Conservation (phyloP, 2,113 vertebrate genomes). For the Peromyscus polionotus region DNA sequence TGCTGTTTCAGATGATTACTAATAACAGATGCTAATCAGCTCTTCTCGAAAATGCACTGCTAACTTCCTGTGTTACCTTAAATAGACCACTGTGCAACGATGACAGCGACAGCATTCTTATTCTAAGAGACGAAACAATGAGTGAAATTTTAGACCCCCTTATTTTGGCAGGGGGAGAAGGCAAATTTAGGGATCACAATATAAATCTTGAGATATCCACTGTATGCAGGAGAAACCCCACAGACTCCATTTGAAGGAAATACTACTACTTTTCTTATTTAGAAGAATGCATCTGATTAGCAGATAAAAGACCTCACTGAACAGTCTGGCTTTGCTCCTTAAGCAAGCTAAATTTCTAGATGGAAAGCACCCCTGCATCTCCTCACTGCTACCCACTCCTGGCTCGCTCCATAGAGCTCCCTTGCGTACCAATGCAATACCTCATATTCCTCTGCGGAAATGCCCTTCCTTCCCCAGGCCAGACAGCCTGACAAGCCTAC, state of each 20-base stretch:
- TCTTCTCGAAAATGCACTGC: conserved; percentile 87
- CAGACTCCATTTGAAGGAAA: conserved; percentile 56
- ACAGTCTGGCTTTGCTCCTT: conserved; percentile 3
- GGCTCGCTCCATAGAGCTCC: neutral
- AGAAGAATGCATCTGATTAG: conserved; percentile 69
- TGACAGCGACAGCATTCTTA: conserved; percentile 65
- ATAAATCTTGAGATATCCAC: conserved; percentile 19
- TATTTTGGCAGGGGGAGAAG: conserved; percentile 73
- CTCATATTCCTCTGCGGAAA: conserved; percentile 8
- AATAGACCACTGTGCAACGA: conserved; percentile 84
- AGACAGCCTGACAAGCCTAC: neutral
- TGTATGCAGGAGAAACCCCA: conserved; percentile 23
- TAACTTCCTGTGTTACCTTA: conserved; percentile 89
- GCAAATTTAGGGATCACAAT: conserved; percentile 48
- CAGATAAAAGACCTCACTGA: conserved; percentile 40
- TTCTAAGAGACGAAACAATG: conserved; percentile 79
- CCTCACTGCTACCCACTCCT: neutral
- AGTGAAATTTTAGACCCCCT: conserved; percentile 82
- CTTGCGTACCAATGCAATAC: neutral
- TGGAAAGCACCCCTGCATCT: conserved; percentile 39
- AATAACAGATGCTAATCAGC: conserved; percentile 88
- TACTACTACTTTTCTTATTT: conserved; percentile 52
- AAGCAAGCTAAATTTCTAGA: neutral
- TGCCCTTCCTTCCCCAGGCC: neutral
- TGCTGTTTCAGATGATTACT: conserved; percentile 86